phyloP scores from a whole-genome alignment of 2,797 vertebrate species.

The Apogon talboti region DNA sequence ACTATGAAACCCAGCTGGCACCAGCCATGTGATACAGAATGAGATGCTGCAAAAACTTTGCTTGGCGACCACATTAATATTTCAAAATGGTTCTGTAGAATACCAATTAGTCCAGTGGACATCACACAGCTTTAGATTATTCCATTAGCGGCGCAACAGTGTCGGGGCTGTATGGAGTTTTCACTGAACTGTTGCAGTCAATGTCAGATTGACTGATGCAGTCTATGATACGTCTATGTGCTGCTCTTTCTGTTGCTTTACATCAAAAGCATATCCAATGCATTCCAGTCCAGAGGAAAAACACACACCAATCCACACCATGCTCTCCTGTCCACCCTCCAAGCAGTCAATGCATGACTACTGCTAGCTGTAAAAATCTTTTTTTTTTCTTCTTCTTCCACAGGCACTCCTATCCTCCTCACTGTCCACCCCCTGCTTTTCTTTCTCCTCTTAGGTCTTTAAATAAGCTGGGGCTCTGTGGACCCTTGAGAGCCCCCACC shows the following conservation, averaged over 20 bases:
- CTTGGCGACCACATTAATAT: conserved; percentile 72
- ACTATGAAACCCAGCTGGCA: conserved; percentile 67
- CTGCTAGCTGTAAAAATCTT: conserved; percentile 48
- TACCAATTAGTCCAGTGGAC: conserved; percentile 53
- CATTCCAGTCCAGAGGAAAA: conserved; percentile 38
- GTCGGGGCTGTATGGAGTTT: conserved; percentile 35
- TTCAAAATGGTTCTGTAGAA: conserved; percentile 64
- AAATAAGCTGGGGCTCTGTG: conserved; percentile 68
- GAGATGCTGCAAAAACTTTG: conserved; percentile 56
- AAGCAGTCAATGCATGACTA: conserved; percentile 24
- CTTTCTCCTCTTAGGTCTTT: conserved; percentile 61
- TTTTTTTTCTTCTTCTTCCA: conserved; percentile 56
- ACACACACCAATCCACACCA: conserved; percentile 38
- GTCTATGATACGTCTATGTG: conserved; percentile 51
- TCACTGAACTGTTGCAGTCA: conserved; percentile 32
- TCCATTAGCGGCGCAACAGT: conserved; percentile 47
- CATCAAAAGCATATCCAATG: conserved; percentile 62
- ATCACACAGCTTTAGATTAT: conserved; percentile 48
- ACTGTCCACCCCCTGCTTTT: conserved; percentile 36
- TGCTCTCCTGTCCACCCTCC: conserved; percentile 26
- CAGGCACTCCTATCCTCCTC: conserved; percentile 69
- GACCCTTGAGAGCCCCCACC: conserved; percentile 57
- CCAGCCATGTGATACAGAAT: conserved; percentile 32
- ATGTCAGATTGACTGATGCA: conserved; percentile 68
- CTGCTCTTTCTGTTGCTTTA: conserved; percentile 53